Evolutionary conservation across 1,140 invertebrate genomes (phyloP), one percentile per base, ranked within the genome.

Genomic region (Babylonia areolata): DNA sequence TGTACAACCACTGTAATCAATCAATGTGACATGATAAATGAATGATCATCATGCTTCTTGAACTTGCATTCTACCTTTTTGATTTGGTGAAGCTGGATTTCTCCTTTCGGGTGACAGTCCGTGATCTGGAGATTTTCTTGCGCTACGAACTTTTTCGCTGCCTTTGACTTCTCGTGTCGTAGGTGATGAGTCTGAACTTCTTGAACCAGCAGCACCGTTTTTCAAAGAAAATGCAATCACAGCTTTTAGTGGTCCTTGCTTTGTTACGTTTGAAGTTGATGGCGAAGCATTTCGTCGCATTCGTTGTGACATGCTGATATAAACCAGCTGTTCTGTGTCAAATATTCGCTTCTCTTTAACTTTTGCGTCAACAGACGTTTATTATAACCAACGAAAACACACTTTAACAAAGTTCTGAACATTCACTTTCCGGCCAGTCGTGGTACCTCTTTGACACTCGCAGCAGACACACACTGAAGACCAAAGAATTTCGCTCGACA

Each of bases 221-320:
- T 89, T 91, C 86, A 92, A 83, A 28, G 90, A 88, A 82, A 92
- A 92, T 64, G 88, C 88, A 83, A 86, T 88, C n/a, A 91, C 89
- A 81, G 91, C 91, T 90, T 92, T 92, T 86, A 92, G 90, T 23
- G 91, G 91, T 86, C 91, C 88, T 42, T 87, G 88, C 85, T 90
- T 90, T 82, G 88, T 88, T 64, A n/a, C 58, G 58, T 64, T 64
- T 12, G 58, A 64, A 23, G 87, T 86, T 40, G 90, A 88, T 69
- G 91, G 91, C 23, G 91, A 92, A 71, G 84, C 88, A 88, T 89
- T 92, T 87, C 86, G 79, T 20, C 91, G 86, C 81, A 91, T 89
- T 81, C 90, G 85, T 64, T 64, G 58, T 51, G 87, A 84, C 81
- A 84, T 84, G 31, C 40, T 84, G 82, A 11, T n/a, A 37, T 42